phyloP scores from a whole-genome alignment of 2,113 vertebrate genomes.

The Calonectris borealis region DNA sequence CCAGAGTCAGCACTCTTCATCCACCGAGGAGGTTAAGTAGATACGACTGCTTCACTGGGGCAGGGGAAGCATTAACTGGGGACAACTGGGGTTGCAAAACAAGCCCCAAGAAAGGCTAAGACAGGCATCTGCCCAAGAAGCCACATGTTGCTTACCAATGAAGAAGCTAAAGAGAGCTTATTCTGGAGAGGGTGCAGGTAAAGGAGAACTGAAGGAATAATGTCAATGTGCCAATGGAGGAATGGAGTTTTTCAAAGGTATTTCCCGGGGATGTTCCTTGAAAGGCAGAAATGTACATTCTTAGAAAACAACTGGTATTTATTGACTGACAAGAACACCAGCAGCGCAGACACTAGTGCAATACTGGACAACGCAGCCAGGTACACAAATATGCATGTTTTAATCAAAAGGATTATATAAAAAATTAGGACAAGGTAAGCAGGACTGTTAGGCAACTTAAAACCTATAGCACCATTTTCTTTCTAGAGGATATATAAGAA shows the following conservation, averaged over 20 bases:
- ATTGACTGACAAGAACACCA: conserved; percentile 11
- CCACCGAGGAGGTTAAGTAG: background rate
- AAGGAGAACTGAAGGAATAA: background rate
- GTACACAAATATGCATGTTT: background rate
- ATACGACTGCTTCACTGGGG: background rate
- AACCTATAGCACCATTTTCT: background rate
- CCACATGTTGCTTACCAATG: background rate
- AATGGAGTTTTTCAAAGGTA: background rate
- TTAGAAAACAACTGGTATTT: background rate
- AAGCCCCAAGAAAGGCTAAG: background rate
- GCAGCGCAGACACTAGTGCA: background rate
- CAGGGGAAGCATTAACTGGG: background rate
- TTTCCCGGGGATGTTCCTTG: background rate
- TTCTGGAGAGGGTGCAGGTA: background rate
- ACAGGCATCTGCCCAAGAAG: background rate
- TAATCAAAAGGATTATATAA: background rate
- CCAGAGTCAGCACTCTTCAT: background rate
- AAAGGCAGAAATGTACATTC: background rate
- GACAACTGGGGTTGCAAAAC: background rate
- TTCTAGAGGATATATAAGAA: conserved; percentile 49
- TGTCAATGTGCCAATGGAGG: background rate
- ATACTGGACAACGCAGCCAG: background rate
- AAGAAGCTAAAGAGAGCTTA: background rate
- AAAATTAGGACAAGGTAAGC: background rate
- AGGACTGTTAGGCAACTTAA: background rate